phyloP scores from a whole-genome alignment of 2,113 vertebrate genomes.

The Stegastes partitus region DNA sequence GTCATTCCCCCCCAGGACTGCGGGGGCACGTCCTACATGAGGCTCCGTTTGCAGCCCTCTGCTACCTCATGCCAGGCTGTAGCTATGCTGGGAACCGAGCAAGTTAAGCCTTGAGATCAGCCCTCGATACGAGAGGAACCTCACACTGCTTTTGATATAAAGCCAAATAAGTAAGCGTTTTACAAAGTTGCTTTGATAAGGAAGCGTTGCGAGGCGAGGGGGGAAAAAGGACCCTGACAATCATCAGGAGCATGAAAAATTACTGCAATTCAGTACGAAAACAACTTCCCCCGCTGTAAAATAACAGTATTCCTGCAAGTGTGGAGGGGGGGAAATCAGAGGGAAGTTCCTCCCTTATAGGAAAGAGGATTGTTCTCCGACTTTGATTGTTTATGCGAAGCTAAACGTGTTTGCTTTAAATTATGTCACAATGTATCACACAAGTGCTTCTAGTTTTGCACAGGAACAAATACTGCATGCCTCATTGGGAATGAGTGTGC shows the following conservation, averaged over 20 bases:
- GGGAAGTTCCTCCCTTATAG: slow-evolving; percentile 71
- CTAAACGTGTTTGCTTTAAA: slow-evolving; percentile 79
- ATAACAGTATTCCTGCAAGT: slow-evolving; percentile 71
- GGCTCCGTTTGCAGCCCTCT: slow-evolving; percentile 48
- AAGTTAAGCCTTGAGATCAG: slow-evolving; percentile 60
- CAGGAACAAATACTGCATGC: slow-evolving; percentile 73
- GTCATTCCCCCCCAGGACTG: slow-evolving; percentile 54
- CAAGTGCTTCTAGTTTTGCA: slow-evolving; percentile 55
- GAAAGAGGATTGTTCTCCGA: slow-evolving; percentile 74
- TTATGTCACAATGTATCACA: slow-evolving; percentile 74
- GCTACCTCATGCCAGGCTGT: slow-evolving; percentile 64
- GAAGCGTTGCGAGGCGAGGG: slow-evolving; percentile 68
- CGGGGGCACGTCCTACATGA: slow-evolving; percentile 59
- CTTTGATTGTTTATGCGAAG: slow-evolving; percentile 76
- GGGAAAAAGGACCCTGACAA: slow-evolving; percentile 56
- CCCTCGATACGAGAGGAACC: slow-evolving; percentile 36
- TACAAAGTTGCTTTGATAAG: slow-evolving; percentile 77
- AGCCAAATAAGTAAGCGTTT: slow-evolving; percentile 70
- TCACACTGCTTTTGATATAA: slow-evolving; percentile 59
- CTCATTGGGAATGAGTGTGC: slow-evolving; percentile 63
- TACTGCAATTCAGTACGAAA: slow-evolving; percentile 64
- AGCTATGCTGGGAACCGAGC: slow-evolving; percentile 74
- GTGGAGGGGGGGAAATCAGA: slow-evolving; percentile 72
- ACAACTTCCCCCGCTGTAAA: slow-evolving; percentile 66
- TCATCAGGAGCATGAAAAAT: slow-evolving; percentile 72